Evolutionary conservation across 2,797 vertebrate genomes (phyloP).

Genomic region (Eospalax fontanierii): DNA sequence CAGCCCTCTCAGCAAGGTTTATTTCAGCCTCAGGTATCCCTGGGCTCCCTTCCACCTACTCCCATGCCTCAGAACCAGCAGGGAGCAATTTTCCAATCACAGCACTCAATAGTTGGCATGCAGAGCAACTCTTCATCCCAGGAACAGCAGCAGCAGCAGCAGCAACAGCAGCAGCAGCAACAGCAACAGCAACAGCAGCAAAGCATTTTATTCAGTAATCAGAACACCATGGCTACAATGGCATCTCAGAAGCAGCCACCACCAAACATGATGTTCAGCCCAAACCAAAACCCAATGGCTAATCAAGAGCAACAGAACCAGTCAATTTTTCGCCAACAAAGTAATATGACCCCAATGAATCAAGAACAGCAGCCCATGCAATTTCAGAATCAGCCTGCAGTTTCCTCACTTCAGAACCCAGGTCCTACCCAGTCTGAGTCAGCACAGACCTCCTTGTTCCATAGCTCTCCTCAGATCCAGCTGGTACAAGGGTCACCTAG

Average conservation of each 20-base stretch:
- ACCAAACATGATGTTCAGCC: slow-evolving; percentile 93
- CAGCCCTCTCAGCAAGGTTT: slow-evolving; percentile 90
- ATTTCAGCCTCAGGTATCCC: slow-evolving; percentile 89
- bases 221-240: slow-evolving; percentile 91
- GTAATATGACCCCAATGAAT: slow-evolving; percentile 92
- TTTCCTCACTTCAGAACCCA: slow-evolving; percentile 91
- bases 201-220: slow-evolving; percentile 93
- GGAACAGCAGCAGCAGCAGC: slow-evolving; percentile 92
- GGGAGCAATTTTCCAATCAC: slow-evolving; percentile 90
- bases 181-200: slow-evolving; percentile 92
- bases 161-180: slow-evolving; percentile 91
- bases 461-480: slow-evolving; percentile 97
- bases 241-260: slow-evolving; percentile 89
- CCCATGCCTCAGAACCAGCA: slow-evolving; percentile 90
- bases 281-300: slow-evolving; percentile 92
- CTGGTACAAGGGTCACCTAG: slow-evolving; percentile 92
- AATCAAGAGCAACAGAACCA: slow-evolving; percentile 94
- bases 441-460: slow-evolving; percentile 94
- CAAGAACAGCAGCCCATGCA: slow-evolving; percentile 96
- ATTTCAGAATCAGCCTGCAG: slow-evolving; percentile 94
- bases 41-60: slow-evolving; percentile 89
- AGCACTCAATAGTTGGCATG: slow-evolving; percentile 90
- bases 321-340: slow-evolving; percentile 94
- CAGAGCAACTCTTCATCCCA: slow-evolving; percentile 90
- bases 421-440: slow-evolving; percentile 91